These are phyloP conservation scores for Euphydryas editha DNA, from an alignment of 2,888 invertebrate species.

Conservation along the genomic window DNA sequence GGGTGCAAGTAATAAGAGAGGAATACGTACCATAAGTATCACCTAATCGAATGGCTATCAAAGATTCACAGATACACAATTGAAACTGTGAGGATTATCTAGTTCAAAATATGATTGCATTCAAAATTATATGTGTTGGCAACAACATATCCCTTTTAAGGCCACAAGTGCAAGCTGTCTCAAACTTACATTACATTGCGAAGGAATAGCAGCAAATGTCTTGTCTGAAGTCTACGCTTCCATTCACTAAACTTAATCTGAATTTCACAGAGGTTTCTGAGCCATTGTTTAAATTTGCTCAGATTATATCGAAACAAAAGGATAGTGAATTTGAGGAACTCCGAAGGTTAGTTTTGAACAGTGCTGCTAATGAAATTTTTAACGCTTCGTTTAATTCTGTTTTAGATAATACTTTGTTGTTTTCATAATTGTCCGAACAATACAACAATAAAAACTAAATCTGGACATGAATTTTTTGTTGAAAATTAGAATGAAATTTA, in stretches of 20 bases:
- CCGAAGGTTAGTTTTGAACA: slow-evolving; percentile 23
- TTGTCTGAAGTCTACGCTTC: slow-evolving; percentile 6
- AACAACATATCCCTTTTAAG: no score
- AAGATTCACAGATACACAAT: not conserved
- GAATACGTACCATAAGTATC: no score
- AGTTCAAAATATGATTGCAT: no score
- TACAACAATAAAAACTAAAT: not conserved
- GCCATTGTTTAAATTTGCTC: slow-evolving; percentile 23
- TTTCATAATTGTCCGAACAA: not conserved
- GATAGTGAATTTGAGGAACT: slow-evolving; percentile 29
- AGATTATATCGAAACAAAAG: slow-evolving; percentile 30
- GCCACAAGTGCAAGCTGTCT: not conserved
- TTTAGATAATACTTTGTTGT: slow-evolving; percentile 6
- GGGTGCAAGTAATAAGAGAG: no score
- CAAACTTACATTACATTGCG: not conserved
- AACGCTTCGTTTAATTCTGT: slow-evolving; percentile 1
- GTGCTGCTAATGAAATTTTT: slow-evolving; percentile 22
- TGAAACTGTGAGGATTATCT: not conserved
- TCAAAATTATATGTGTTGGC: no score
- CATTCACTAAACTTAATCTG: slow-evolving; percentile 20
- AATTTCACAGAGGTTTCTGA: slow-evolving; percentile 6
- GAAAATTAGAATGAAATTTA: no score
- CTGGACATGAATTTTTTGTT: no score
- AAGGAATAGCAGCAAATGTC: not conserved
- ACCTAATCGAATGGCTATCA: not conserved